Percentiles rank a stretch among this genome's conserved stretches.
Conservation (phyloP, 2,888 invertebrate species). For the Odontocerum albicorne region DNA sequence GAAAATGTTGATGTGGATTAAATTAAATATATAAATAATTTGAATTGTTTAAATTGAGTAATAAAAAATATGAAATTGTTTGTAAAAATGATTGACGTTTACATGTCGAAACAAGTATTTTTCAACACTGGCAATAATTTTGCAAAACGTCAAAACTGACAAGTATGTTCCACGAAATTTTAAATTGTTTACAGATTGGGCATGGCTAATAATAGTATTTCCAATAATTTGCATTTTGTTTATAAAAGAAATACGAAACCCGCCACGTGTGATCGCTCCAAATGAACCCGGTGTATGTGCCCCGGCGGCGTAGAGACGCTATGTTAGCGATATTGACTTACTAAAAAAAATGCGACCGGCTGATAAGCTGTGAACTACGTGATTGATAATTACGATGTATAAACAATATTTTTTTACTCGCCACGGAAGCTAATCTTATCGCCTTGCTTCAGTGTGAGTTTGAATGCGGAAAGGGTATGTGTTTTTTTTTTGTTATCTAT, state of each 20-base stretch:
- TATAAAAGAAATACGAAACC: slow-evolving; percentile 4
- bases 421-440: slow-evolving; percentile 29
- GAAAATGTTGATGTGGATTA: no score
- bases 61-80: no score
- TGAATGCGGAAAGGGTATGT: slow-evolving; percentile 20
- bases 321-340: background rate
- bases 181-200: slow-evolving; percentile 1
- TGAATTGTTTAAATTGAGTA: no score
- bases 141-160: slow-evolving; percentile 22
- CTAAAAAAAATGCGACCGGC: background rate
- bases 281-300: no score
- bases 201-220: slow-evolving; percentile 15
- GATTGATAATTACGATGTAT: slow-evolving; percentile 22
- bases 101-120: background rate
- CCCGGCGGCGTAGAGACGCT: no score
- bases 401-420: slow-evolving; percentile 26
- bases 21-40: no score
- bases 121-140: slow-evolving; percentile 16
- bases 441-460: background rate
- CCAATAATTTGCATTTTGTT: background rate
- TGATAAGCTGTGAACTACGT: slow-evolving; percentile 16
- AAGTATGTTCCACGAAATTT: slow-evolving; percentile 1
- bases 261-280: background rate
- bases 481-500: background rate
- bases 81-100: no score